These are phyloP conservation scores for Colinus virginianus DNA, from an alignment of 2,113 vertebrate species.

Conservation along the genomic window DNA sequence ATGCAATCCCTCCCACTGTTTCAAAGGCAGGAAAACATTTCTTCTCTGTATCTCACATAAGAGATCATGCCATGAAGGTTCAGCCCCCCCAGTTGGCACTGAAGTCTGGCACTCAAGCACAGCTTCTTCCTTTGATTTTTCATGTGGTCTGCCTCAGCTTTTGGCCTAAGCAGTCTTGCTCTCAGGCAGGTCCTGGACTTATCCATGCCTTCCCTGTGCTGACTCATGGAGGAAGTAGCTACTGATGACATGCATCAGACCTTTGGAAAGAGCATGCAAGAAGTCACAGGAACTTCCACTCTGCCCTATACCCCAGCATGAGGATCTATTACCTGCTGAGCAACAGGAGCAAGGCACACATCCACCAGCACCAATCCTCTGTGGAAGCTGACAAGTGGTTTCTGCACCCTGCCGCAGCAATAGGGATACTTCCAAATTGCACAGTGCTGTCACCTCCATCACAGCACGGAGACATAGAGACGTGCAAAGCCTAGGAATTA, in stretches of 20 bases:
- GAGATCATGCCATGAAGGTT: neutral
- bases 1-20: neutral
- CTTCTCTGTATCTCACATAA: neutral
- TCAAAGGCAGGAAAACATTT: neutral
- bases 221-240: neutral
- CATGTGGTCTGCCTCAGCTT: neutral
- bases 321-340: neutral
- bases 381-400: neutral
- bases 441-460: neutral
- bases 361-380: neutral
- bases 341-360: rapidly evolving
- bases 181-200: rapidly evolving
- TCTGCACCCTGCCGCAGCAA: neutral
- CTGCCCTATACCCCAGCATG: neutral
- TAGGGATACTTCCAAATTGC: neutral
- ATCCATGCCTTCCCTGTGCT: neutral
- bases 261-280: neutral
- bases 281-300: neutral
- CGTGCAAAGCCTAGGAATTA: neutral
- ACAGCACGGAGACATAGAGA: neutral
- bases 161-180: neutral
- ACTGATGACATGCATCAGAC: rapidly evolving
- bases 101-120: neutral
- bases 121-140: neutral
- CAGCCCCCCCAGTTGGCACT: neutral